These are phyloP conservation scores for Diabrotica virgifera DNA, from an alignment of 1,140 invertebrate genomes.

Conservation along the genomic window DNA sequence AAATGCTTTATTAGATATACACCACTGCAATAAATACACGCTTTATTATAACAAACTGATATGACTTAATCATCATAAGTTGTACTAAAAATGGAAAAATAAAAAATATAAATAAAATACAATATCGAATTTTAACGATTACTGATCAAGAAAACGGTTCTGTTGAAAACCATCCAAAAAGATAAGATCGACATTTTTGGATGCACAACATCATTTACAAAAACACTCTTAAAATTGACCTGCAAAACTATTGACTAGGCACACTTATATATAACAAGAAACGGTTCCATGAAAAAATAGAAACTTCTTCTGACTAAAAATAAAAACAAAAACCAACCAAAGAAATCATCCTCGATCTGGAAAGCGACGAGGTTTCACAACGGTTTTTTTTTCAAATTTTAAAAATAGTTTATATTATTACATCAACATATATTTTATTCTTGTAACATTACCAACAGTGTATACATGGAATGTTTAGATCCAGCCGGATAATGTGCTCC, in stretches of 20 bases:
- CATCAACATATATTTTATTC: slow-evolving; percentile 50
- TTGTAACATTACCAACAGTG: slow-evolving; percentile 51
- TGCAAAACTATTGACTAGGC: slow-evolving; percentile 50
- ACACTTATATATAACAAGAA: slow-evolving; percentile 52
- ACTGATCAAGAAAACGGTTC: slow-evolving; percentile 15
- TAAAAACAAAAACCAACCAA: slow-evolving; percentile 42
- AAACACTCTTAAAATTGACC: slow-evolving; percentile 45
- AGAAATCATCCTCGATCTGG: slow-evolving; percentile 28
- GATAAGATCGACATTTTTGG: slow-evolving; percentile 18
- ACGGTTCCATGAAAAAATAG: slow-evolving; percentile 51
- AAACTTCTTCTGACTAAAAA: slow-evolving; percentile 48
- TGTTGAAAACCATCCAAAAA: slow-evolving; percentile 6
- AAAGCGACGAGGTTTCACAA: slow-evolving; percentile 36
- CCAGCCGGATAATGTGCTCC: slow-evolving; percentile 50
- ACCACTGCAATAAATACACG: slow-evolving; percentile 51
- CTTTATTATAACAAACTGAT: slow-evolving; percentile 49
- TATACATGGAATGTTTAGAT: slow-evolving; percentile 47
- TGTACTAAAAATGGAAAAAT: slow-evolving; percentile 46
- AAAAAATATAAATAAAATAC: slow-evolving; percentile 42
- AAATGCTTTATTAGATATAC: slow-evolving; percentile 51
- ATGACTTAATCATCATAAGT: slow-evolving; percentile 50
- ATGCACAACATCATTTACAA: slow-evolving; percentile 39
- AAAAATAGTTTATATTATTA: slow-evolving; percentile 46
- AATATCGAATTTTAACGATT: slow-evolving; percentile 36
- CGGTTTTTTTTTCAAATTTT: slow-evolving; percentile 46